A percentile compares a stretch with the other conserved stretches of the same genome.
phyloP scores from a whole-genome alignment of 2,797 vertebrate genomes.

The Acrossocheilus fasciatus region DNA sequence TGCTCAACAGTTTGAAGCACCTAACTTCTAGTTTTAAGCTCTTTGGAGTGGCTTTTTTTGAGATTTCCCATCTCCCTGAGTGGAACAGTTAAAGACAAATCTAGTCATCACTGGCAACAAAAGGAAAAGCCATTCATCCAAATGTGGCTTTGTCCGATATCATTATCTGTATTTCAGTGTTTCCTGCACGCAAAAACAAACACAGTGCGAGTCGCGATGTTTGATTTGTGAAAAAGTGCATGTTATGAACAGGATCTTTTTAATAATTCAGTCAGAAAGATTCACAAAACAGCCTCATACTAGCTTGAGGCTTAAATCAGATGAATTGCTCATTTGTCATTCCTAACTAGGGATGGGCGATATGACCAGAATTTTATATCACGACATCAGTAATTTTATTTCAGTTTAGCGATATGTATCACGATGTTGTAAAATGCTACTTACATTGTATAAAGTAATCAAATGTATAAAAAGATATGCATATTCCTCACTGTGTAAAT shows the following conservation, averaged over 20 bases:
- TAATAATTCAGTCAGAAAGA: background rate
- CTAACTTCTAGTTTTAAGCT: background rate
- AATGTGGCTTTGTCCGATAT: background rate
- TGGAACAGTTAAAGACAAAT: background rate
- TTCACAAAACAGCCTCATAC: background rate
- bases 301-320: background rate
- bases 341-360: background rate
- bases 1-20: background rate
- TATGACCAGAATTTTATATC: background rate
- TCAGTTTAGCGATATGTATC: too few species aligned
- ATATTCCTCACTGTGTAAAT: too few species aligned
- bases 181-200: background rate
- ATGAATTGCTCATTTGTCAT: background rate
- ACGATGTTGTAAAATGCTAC: too few species aligned
- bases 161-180: background rate
- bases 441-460: too few species aligned
- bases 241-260: background rate
- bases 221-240: background rate
- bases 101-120: background rate
- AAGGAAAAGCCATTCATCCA: background rate
- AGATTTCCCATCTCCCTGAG: background rate
- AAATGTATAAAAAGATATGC: too few species aligned
- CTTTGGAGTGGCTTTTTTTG: background rate
- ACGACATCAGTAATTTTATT: too few species aligned
- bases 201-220: background rate